Conservation (phyloP, 2,888 invertebrate genomes). For the Masnerella sp. region DNA sequence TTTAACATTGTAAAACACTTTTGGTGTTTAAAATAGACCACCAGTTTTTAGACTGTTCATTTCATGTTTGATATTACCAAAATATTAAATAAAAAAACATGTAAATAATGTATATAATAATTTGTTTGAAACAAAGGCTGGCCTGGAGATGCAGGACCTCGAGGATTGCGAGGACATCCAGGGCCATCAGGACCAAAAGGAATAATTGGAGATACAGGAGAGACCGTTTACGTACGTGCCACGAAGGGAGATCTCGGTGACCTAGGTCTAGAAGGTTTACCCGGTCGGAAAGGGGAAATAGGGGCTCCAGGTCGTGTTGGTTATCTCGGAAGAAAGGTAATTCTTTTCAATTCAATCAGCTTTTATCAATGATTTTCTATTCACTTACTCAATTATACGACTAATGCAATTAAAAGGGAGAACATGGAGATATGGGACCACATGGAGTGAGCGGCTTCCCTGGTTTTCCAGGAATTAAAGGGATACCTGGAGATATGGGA, state of each 20-base stretch:
- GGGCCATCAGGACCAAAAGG: constrained; percentile 79
- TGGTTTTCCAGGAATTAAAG: constrained; percentile 84
- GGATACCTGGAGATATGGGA: constrained; percentile 86
- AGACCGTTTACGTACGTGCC: constrained; percentile 69
- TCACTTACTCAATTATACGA: background rate
- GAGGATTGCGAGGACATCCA: constrained; percentile 75
- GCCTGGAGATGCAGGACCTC: constrained; percentile 73
- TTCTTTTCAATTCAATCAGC: background rate
- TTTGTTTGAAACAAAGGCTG: constrained; percentile 67
- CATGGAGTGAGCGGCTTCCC: constrained; percentile 85
- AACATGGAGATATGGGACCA: constrained; percentile 84
- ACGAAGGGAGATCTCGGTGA: constrained; percentile 80
- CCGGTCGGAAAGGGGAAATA: constrained; percentile 79
- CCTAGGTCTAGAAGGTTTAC: constrained; percentile 79
- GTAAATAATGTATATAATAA: no score
- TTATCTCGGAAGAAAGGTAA: constrained; percentile 76
- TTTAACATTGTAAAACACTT: no score
- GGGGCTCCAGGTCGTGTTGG: constrained; percentile 81
- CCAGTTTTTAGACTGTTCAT: no score
- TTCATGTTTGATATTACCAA: no score
- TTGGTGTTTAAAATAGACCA: no score
- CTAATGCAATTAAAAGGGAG: constrained; percentile 66
- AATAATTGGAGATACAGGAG: constrained; percentile 78
- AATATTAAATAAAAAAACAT: no score
- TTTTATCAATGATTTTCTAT: background rate